These are phyloP conservation scores for Triplophysa bombifrons DNA, from an alignment of 2,797 vertebrate species.

Conservation along the genomic window DNA sequence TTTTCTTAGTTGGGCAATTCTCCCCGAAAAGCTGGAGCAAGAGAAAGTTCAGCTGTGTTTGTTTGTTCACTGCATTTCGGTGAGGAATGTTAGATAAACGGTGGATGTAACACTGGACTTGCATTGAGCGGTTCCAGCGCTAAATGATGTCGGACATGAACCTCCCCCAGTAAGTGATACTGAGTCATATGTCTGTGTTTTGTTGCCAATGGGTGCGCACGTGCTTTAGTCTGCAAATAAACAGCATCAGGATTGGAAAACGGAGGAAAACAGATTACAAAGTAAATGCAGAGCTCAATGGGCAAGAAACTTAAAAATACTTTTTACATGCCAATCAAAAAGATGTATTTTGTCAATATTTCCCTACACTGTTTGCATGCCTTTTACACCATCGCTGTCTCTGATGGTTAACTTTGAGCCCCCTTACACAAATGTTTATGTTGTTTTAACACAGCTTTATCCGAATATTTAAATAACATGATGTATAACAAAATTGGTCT, in stretches of 20 bases:
- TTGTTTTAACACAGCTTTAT: conserved; percentile 2
- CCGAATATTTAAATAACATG: background rate
- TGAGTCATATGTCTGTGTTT: too few relatives aligned
- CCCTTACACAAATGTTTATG: background rate
- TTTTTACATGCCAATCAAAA: background rate
- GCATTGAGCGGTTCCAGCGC: too few relatives aligned
- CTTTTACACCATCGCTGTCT: background rate
- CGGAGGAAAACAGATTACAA: background rate
- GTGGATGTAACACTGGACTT: too few relatives aligned
- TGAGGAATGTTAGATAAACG: too few relatives aligned
- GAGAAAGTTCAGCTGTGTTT: too few relatives aligned
- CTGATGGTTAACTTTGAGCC: conserved; percentile 10
- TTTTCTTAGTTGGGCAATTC: too few relatives aligned
- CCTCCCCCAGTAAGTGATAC: too few relatives aligned
- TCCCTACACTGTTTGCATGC: conserved; percentile 1
- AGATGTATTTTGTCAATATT: background rate
- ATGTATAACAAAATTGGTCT: conserved; percentile 54
- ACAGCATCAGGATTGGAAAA: background rate
- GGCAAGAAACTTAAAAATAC: background rate
- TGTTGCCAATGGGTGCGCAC: too few relatives aligned
- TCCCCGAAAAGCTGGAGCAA: too few relatives aligned
- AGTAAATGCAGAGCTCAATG: background rate
- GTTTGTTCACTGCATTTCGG: too few relatives aligned
- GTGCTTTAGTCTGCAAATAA: too few relatives aligned
- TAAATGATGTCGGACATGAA: too few relatives aligned